phyloP scores from a whole-genome alignment of 2,888 invertebrate genomes.

The Salpingus planirostris region DNA sequence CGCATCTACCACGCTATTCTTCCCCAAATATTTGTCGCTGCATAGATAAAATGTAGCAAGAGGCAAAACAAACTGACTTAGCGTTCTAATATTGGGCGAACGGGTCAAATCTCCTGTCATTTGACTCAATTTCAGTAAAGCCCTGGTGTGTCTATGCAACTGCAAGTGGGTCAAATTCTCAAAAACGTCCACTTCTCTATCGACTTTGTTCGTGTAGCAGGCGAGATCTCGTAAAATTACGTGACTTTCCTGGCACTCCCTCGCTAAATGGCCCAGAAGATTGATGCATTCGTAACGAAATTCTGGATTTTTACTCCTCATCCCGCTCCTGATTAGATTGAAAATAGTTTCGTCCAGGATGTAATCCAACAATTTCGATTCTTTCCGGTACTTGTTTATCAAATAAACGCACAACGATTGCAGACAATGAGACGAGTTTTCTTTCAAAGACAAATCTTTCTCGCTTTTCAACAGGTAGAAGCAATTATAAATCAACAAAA shows the following conservation, averaged over 20 bases:
- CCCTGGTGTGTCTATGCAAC: constrained; percentile 75
- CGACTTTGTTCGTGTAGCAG: constrained; percentile 57
- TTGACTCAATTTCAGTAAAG: constrained; percentile 65
- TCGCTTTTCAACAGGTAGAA: constrained; percentile 68
- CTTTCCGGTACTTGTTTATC: constrained; percentile 48
- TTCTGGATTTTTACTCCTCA: constrained; percentile 61
- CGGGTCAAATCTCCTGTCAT: constrained; percentile 53
- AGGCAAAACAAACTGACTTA: constrained; percentile 81
- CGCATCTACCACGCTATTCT: constrained; percentile 74
- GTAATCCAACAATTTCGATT: constrained; percentile 53
- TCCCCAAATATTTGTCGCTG: constrained; percentile 63
- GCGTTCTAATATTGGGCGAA: constrained; percentile 56
- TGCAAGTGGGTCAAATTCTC: constrained; percentile 86
- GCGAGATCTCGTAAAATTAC: constrained; percentile 63
- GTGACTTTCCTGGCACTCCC: constrained; percentile 62
- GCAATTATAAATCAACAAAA: constrained; percentile 73
- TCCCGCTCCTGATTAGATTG: constrained; percentile 60
- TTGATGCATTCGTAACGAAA: constrained; percentile 71
- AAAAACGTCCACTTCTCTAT: constrained; percentile 88
- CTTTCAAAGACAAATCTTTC: constrained; percentile 75
- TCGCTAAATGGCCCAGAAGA: constrained; percentile 66
- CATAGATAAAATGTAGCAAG: constrained; percentile 72
- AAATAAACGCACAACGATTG: constrained; percentile 59
- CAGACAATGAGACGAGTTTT: constrained; percentile 67
- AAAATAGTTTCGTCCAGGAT: constrained; percentile 67